Conservation (phyloP, 2,797 vertebrate genomes). For the Sebastes wilsoni region DNA sequence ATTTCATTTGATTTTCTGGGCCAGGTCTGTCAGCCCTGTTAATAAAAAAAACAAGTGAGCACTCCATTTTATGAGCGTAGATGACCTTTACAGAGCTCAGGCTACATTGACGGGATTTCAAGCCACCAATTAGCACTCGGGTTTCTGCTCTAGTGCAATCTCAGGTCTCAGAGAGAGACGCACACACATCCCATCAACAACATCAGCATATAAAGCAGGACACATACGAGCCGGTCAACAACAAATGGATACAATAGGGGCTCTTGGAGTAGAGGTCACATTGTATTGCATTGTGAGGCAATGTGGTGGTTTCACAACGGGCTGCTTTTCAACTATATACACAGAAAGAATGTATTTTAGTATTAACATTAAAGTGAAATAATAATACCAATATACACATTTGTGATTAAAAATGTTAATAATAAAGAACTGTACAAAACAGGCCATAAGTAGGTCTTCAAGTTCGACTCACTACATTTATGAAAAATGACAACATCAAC, state of each 20-base stretch:
- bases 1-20: conserved; percentile 61
- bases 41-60: conserved; percentile 66
- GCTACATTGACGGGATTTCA: conserved; percentile 71
- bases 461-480: background rate
- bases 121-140: conserved; percentile 76
- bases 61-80: conserved; percentile 72
- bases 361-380: background rate
- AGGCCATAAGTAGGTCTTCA: conserved; percentile 2
- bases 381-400: background rate
- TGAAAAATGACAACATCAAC: conserved; percentile 48
- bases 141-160: conserved; percentile 51
- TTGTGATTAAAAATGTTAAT: background rate
- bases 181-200: conserved; percentile 48
- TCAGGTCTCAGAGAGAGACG: conserved; percentile 36
- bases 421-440: background rate
- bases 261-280: conserved; percentile 21
- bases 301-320: background rate
- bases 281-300: background rate
- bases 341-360: background rate
- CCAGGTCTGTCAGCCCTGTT: conserved; percentile 61
- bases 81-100: conserved; percentile 76
- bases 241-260: conserved; percentile 42
- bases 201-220: conserved; percentile 48
- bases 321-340: background rate
- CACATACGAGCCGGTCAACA: background rate